Evolutionary conservation across 2,113 vertebrate species (phyloP).

Genomic region (Percina caprodes): DNA sequence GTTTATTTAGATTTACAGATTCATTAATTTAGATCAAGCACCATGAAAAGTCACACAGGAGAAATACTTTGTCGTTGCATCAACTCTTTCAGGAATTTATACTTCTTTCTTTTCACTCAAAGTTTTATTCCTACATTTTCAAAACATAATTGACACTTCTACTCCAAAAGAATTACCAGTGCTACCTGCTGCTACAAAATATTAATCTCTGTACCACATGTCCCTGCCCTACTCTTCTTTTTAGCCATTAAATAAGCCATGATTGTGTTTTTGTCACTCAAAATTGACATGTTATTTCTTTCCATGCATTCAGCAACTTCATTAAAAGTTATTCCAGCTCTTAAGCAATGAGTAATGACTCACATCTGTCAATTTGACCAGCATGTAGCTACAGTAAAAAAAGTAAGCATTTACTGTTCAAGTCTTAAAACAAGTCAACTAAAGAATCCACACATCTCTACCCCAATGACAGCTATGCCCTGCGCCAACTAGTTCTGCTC

Average conservation of each 20-base stretch:
- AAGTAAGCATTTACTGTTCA: too few species aligned
- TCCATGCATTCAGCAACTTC: neutral
- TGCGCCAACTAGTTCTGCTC: neutral
- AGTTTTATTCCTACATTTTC: too few species aligned
- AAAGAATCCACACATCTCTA: neutral
- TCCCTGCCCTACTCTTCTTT: neutral
- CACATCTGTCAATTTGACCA: neutral
- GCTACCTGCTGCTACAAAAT: neutral
- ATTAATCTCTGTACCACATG: neutral
- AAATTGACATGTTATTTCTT: neutral
- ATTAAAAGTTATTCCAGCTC: neutral
- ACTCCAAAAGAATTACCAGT: neutral
- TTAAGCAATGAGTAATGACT: neutral
- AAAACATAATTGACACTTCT: too few species aligned
- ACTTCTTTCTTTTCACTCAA: neutral
- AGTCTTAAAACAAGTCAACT: neutral
- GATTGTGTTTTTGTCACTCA: neutral
- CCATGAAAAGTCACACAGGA: neutral
- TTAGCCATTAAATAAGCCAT: neutral
- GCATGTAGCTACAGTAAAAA: neutral
- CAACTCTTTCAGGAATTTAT: neutral
- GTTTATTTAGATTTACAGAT: constrained; percentile 9
- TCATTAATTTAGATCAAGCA: too few species aligned
- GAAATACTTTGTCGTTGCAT: neutral
- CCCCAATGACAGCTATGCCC: neutral